A percentile compares a stretch with the other conserved stretches of the same genome.
phyloP scores from a whole-genome alignment of 2,113 vertebrate genomes.

The Hemibates koningsi region DNA sequence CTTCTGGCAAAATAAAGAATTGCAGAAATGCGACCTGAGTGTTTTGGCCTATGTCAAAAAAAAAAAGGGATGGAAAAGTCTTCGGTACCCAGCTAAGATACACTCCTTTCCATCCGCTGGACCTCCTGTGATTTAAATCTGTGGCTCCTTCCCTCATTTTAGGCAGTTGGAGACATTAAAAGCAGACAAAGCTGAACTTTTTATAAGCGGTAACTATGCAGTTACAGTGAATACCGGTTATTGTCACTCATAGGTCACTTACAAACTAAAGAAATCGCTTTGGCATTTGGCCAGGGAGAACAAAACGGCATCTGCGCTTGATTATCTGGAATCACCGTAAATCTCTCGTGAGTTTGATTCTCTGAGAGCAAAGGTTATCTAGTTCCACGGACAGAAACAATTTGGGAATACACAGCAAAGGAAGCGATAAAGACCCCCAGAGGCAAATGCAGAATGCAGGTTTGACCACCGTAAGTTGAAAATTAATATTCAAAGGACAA shows the following conservation, averaged over 20 bases:
- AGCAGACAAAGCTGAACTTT: background rate
- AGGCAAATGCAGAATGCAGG: background rate
- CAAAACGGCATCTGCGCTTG: background rate
- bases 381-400: background rate
- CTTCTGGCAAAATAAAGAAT: background rate
- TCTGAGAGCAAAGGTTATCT: background rate
- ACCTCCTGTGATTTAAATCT: background rate
- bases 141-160: background rate
- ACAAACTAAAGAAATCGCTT: background rate
- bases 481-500: background rate
- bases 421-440: background rate
- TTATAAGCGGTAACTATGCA: background rate
- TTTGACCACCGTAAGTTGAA: background rate
- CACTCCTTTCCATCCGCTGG: background rate
- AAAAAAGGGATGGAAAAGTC: background rate
- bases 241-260: background rate
- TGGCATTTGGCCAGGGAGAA: background rate
- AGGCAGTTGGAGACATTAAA: background rate
- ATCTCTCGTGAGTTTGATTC: background rate
- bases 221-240: background rate
- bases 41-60: background rate
- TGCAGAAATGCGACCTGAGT: background rate
- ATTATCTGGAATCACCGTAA: background rate
- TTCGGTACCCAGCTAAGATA: background rate
- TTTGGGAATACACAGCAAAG: background rate